These are phyloP conservation scores for Paragorgia papillata DNA, from an alignment of 92 coral and sea anemone genomes.

Conservation along the genomic window DNA sequence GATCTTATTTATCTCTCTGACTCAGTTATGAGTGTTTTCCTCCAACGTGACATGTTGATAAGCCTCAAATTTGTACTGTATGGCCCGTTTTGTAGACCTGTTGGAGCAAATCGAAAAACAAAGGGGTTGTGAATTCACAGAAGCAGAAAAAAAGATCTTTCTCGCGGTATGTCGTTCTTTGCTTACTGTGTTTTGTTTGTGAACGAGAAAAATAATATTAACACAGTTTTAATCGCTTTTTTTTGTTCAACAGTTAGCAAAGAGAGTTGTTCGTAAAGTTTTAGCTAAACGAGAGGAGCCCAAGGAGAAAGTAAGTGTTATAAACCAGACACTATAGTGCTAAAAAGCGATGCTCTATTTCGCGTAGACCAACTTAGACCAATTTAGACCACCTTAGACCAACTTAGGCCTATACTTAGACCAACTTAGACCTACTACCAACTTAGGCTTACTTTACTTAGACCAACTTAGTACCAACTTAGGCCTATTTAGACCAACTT, in stretches of 20 bases:
- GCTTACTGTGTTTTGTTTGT: background rate
- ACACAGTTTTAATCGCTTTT: background rate
- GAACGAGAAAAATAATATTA: too few species aligned
- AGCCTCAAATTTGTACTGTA: background rate
- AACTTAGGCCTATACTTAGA: background rate
- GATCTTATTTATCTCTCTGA: too few species aligned
- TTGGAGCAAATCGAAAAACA: conserved; percentile 69
- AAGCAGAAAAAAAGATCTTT: conserved; percentile 69
- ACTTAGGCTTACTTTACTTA: too few species aligned
- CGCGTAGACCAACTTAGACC: background rate
- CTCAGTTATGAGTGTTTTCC: too few species aligned
- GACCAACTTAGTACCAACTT: too few species aligned
- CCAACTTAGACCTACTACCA: too few species aligned
- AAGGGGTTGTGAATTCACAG: conserved; percentile 67
- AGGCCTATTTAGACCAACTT: too few species aligned
- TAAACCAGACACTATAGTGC: too few species aligned
- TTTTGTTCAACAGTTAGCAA: background rate
- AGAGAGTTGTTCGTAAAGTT: background rate
- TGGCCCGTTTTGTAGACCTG: conserved; percentile 56
- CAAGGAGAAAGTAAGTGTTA: background rate
- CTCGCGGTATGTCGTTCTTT: conserved; percentile 52
- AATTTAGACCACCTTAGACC: background rate
- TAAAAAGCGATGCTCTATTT: too few species aligned
- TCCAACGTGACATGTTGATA: too few species aligned
- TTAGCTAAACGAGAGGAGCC: background rate